These are phyloP conservation scores for Drosophila lutescens DNA, from an alignment of 2,888 invertebrate species.

Conservation along the genomic window DNA sequence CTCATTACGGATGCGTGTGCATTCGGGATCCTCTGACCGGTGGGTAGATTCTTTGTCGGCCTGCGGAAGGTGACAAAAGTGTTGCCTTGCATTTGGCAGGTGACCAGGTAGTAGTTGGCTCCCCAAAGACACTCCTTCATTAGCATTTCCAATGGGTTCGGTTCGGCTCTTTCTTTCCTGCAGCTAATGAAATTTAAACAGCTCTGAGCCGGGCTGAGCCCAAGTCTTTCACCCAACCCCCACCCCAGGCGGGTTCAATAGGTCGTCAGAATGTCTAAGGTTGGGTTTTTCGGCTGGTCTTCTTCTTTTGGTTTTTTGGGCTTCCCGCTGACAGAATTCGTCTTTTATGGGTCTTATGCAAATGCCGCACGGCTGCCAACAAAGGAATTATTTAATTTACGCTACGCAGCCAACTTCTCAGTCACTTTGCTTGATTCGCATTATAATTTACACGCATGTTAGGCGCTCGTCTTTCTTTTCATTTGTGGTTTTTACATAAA, in stretches of 20 bases:
- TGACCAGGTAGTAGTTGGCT: conserved; percentile 39
- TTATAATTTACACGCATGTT: conserved; percentile 76
- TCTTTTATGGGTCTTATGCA: conserved; percentile 66
- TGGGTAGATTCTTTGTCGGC: conserved; percentile 26
- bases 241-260: conserved; percentile 50
- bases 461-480: conserved; percentile 37
- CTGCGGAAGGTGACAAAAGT: conserved; percentile 52
- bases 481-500: conserved; percentile 70
- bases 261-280: conserved; percentile 64
- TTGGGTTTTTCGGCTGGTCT: conserved; percentile 28
- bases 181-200: conserved; percentile 63
- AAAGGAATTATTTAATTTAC: conserved; percentile 79
- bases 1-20: conserved; percentile 62
- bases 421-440: conserved; percentile 64
- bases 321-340: conserved; percentile 59
- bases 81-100: conserved; percentile 49
- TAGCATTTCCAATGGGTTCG: conserved; percentile 44
- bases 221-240: background rate
- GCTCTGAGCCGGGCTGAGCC: conserved; percentile 29
- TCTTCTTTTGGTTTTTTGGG: conserved; percentile 13
- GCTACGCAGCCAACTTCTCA: conserved; percentile 40
- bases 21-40: conserved; percentile 42
- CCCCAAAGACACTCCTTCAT: conserved; percentile 36
- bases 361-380: conserved; percentile 54
- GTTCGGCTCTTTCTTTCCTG: conserved; percentile 15